A percentile compares a stretch with the other conserved stretches of the same genome.
These are phyloP conservation scores for Clarias pachynema DNA, from an alignment of 2,797 vertebrate genomes.

Conservation along the genomic window DNA sequence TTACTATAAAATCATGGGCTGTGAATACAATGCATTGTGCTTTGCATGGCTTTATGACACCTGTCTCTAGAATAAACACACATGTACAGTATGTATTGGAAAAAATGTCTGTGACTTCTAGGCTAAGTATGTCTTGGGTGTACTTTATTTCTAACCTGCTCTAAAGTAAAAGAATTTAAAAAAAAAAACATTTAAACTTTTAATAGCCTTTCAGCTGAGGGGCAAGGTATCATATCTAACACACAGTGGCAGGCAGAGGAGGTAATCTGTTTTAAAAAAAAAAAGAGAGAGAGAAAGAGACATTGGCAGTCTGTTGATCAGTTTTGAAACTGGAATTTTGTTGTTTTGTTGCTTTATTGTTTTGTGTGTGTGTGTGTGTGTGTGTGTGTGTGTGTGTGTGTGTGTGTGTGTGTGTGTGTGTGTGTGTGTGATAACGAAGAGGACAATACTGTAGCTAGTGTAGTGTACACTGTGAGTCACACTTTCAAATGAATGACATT, in stretches of 20 bases:
- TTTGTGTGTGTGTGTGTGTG: conserved; percentile 27
- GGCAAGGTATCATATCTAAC: conserved; percentile 59
- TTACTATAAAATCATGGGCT: background rate
- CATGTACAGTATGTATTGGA: background rate
- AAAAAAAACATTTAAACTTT: conserved; percentile 71
- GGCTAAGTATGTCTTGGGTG: conserved; percentile 49
- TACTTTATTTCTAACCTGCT: conserved; percentile 63
- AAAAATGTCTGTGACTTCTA: conserved; percentile 11
- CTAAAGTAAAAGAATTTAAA: conserved; percentile 76
- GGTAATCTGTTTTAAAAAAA: conserved; percentile 62
- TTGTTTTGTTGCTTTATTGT: background rate
- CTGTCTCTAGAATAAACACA: background rate
- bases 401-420: too few relatives aligned
- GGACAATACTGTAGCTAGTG: background rate
- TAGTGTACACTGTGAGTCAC: background rate
- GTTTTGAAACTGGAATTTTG: conserved; percentile 62
- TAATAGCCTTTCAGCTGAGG: conserved; percentile 54
- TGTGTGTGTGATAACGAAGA: background rate
- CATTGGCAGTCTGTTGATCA: conserved; percentile 63
- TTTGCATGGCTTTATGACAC: background rate
- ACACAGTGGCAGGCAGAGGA: conserved; percentile 64
- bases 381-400: background rate
- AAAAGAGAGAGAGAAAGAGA: conserved; percentile 52
- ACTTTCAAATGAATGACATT: background rate
- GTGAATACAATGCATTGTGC: too few relatives aligned